These are phyloP conservation scores for Microplitis demolitor DNA, from an alignment of 1,140 invertebrate genomes.

Conservation along the genomic window DNA sequence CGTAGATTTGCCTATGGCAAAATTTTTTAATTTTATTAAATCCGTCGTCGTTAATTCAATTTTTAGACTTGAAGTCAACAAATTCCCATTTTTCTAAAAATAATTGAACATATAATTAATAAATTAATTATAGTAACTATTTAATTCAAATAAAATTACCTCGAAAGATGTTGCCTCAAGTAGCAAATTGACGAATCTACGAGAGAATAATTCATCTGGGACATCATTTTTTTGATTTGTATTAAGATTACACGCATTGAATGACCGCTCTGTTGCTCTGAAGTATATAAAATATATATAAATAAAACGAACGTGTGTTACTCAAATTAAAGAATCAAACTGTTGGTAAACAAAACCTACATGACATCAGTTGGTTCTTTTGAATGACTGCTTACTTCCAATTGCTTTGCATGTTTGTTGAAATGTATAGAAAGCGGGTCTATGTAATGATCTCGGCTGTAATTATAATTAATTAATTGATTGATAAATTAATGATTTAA, in stretches of 20 bases:
- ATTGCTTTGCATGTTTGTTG: conserved; percentile 22
- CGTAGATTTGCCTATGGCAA: conserved; percentile 36
- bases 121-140: neutral
- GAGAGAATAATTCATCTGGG: conserved; percentile 40
- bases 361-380: neutral
- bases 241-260: conserved; percentile 2
- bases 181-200: conserved; percentile 41
- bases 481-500: neutral
- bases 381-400: neutral
- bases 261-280: neutral
- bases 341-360: conserved; percentile 18
- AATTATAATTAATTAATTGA: neutral
- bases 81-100: conserved; percentile 34
- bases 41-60: conserved; percentile 38
- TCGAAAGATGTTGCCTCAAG: conserved; percentile 38
- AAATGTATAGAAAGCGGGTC: conserved; percentile 47
- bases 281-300: neutral
- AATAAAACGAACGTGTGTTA: too few species aligned
- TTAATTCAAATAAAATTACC: conserved; percentile 28
- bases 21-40: conserved; percentile 38
- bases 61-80: conserved; percentile 34
- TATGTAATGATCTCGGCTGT: conserved; percentile 17
- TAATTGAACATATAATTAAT: neutral
- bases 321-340: neutral
- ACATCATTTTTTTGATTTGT: conserved; percentile 9